phyloP scores from a whole-genome alignment of 2,113 vertebrate genomes.

The Pomatostomus ruficeps region DNA sequence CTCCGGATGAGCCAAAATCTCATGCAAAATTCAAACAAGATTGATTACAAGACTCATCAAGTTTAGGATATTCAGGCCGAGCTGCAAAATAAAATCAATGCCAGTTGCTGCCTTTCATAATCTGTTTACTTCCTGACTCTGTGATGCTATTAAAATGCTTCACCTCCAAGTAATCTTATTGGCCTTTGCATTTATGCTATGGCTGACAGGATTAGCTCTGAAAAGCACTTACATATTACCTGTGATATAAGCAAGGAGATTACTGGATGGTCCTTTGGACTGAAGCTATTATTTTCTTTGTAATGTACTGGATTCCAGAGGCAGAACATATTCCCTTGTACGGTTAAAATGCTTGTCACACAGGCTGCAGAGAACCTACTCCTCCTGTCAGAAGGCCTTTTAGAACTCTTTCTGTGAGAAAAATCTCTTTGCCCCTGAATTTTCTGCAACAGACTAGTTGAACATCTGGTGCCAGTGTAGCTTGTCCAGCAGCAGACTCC shows the following conservation, averaged over 20 bases:
- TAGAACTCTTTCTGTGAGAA: not conserved
- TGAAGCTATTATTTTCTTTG: slow-evolving; percentile 1
- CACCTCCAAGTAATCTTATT: not conserved
- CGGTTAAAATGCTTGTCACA: not conserved
- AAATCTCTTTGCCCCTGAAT: not conserved
- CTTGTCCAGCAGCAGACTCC: no score
- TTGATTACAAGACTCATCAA: slow-evolving; percentile 17
- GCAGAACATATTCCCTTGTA: not conserved
- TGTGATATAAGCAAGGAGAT: slow-evolving; percentile 17
- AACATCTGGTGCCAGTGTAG: not conserved
- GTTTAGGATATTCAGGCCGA: not conserved
- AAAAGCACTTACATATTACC: slow-evolving; percentile 23
- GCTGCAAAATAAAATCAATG: slow-evolving; percentile 37
- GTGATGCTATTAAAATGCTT: slow-evolving; percentile 38
- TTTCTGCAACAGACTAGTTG: not conserved
- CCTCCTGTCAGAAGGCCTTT: not conserved
- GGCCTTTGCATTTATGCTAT: not conserved
- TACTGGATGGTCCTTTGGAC: not conserved
- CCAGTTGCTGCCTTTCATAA: slow-evolving; percentile 23
- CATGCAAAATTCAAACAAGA: slow-evolving; percentile 5
- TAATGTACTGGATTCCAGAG: not conserved
- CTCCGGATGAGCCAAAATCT: not conserved
- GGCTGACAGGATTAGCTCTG: slow-evolving; percentile 23
- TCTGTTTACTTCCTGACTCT: slow-evolving; percentile 42
- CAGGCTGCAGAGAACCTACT: not conserved